These are phyloP conservation scores for Hippocampus barbouri DNA, from an alignment of 2,113 vertebrate species.

Conservation along the genomic window DNA sequence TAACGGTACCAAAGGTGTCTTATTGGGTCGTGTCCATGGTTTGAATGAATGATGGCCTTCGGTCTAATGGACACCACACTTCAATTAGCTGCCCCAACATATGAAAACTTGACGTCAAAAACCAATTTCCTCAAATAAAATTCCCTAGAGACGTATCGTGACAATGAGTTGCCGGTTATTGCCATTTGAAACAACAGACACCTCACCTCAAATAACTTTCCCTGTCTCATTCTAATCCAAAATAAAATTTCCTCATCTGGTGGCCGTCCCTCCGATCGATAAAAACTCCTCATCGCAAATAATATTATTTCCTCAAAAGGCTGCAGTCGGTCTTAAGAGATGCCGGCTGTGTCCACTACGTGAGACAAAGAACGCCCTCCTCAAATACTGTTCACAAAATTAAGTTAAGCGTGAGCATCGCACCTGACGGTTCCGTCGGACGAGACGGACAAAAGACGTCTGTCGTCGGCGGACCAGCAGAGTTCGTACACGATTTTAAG, in stretches of 20 bases:
- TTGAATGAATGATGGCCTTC: neutral
- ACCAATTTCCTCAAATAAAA: neutral
- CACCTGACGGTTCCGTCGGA: constrained; percentile 95
- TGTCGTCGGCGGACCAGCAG: constrained; percentile 89
- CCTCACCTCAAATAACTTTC: too few relatives aligned
- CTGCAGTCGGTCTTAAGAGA: neutral
- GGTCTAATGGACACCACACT: too few relatives aligned
- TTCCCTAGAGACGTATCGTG: too few relatives aligned
- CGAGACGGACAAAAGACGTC: constrained; percentile 84
- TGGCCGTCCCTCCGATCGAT: too few relatives aligned
- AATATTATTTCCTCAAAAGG: too few relatives aligned
- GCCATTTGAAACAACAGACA: neutral
- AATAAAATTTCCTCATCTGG: too few relatives aligned
- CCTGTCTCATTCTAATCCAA: too few relatives aligned
- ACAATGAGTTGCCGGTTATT: too few relatives aligned
- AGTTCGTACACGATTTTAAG: constrained; percentile 95
- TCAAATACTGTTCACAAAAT: neutral
- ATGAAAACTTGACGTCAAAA: neutral
- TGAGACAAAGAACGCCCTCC: too few relatives aligned
- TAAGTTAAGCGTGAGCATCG: neutral
- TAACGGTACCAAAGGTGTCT: neutral
- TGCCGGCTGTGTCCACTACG: too few relatives aligned
- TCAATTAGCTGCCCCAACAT: neutral
- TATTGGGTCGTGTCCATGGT: neutral
- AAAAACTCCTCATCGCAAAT: too few relatives aligned